These are phyloP conservation scores for Baronia brevicornis DNA, from an alignment of 2,888 invertebrate species.

Conservation along the genomic window DNA sequence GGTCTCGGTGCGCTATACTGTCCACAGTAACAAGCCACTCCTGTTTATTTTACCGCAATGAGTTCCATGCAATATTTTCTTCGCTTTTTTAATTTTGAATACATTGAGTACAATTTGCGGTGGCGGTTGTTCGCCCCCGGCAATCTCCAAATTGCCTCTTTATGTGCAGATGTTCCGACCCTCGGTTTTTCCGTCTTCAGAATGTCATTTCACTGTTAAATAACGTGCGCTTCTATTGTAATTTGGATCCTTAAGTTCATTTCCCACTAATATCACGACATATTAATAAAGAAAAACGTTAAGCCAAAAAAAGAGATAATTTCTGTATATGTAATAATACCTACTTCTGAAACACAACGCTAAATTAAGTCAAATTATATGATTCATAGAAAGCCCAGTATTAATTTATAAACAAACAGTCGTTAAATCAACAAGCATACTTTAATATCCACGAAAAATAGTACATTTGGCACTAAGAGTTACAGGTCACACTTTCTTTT, in stretches of 20 bases:
- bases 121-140: slow-evolving; percentile 68
- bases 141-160: slow-evolving; percentile 76
- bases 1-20: slow-evolving; percentile 21
- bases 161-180: slow-evolving; percentile 75
- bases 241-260: slow-evolving; percentile 56
- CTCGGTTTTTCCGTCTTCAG: slow-evolving; percentile 74
- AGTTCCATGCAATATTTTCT: slow-evolving; percentile 67
- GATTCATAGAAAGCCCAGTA: too few species aligned
- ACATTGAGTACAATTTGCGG: slow-evolving; percentile 71
- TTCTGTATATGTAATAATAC: too few species aligned
- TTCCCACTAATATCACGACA: slow-evolving; percentile 27
- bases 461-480: too few species aligned
- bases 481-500: too few species aligned
- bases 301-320: too few species aligned
- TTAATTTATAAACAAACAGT: too few species aligned
- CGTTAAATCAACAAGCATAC: too few species aligned
- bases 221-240: slow-evolving; percentile 70
- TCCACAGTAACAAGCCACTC: slow-evolving; percentile 57
- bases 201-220: slow-evolving; percentile 74
- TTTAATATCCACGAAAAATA: too few species aligned
- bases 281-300: too few species aligned
- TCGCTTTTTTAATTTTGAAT: slow-evolving; percentile 70
- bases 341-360: too few species aligned
- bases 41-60: slow-evolving; percentile 72
- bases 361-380: too few species aligned